A percentile compares a stretch with the other conserved stretches of the same genome.
phyloP scores from a whole-genome alignment of 2,888 invertebrate genomes.

The Bombylius discolor region DNA sequence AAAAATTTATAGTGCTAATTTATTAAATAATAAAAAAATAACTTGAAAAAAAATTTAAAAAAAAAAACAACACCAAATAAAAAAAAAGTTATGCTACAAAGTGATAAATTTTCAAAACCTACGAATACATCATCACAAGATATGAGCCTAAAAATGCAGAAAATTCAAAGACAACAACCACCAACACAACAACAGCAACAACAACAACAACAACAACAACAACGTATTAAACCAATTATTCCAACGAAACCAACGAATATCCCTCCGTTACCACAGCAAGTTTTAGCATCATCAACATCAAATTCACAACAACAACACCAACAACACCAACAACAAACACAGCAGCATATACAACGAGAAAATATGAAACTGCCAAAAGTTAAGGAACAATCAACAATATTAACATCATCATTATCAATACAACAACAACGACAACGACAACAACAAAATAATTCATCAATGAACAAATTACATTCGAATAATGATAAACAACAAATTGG shows the following conservation, averaged over 20 bases:
- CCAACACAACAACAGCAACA: background rate
- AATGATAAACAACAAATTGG: background rate
- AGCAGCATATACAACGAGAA: background rate
- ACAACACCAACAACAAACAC: conserved; percentile 1
- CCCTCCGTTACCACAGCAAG: conserved; percentile 30
- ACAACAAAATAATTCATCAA: background rate
- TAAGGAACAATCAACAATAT: background rate
- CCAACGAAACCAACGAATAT: conserved; percentile 36
- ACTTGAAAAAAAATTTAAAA: background rate
- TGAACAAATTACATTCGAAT: background rate
- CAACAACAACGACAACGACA: background rate
- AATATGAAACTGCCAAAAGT: background rate
- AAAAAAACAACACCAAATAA: background rate
- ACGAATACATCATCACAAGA: background rate
- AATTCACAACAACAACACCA: background rate
- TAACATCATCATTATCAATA: background rate
- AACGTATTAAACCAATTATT: conserved; percentile 30
- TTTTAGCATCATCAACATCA: background rate
- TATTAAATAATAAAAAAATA: background rate
- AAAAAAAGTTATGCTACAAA: conserved; percentile 3
- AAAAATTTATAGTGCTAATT: too few species aligned
- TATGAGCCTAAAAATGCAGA: conserved; percentile 1
- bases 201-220: background rate
- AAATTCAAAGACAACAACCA: conserved; percentile 2
- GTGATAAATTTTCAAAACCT: background rate